Conservation (phyloP, 2,113 vertebrate genomes). For the Microcebus griseorufus region DNA sequence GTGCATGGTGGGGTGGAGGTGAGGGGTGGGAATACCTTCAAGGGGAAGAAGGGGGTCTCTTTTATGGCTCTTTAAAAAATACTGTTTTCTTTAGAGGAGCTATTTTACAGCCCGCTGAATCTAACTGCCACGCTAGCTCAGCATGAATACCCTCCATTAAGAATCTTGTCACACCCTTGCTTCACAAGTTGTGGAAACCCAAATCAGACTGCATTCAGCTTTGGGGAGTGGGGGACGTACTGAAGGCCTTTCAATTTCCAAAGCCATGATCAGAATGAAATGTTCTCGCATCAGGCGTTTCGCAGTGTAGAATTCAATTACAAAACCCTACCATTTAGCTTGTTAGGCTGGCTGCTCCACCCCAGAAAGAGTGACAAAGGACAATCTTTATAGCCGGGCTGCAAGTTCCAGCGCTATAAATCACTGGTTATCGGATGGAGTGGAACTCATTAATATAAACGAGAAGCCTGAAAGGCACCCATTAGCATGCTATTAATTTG, state of each 20-base stretch:
- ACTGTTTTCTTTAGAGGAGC: slow-evolving; percentile 61
- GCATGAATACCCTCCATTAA: slow-evolving; percentile 55
- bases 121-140: slow-evolving; percentile 68
- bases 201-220: slow-evolving; percentile 75
- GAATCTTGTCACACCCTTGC: slow-evolving; percentile 67
- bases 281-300: slow-evolving; percentile 64
- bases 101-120: slow-evolving; percentile 47
- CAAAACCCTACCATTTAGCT: slow-evolving; percentile 81
- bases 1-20: neutral
- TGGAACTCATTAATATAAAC: slow-evolving; percentile 86
- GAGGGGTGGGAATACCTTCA: neutral
- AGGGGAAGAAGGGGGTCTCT: neutral
- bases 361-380: slow-evolving; percentile 72
- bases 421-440: slow-evolving; percentile 84
- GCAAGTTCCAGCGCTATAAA: slow-evolving; percentile 83
- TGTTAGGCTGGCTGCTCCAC: slow-evolving; percentile 78
- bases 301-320: slow-evolving; percentile 84
- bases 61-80: neutral
- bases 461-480: slow-evolving; percentile 81
- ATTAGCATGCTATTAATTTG: slow-evolving; percentile 82
- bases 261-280: slow-evolving; percentile 78
- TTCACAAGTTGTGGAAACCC: slow-evolving; percentile 66
- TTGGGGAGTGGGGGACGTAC: slow-evolving; percentile 66
- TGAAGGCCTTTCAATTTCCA: slow-evolving; percentile 67
- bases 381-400: slow-evolving; percentile 76